Evolutionary conservation across 2,888 invertebrate genomes (phyloP).

Genomic region (Dichetophora obliterata): DNA sequence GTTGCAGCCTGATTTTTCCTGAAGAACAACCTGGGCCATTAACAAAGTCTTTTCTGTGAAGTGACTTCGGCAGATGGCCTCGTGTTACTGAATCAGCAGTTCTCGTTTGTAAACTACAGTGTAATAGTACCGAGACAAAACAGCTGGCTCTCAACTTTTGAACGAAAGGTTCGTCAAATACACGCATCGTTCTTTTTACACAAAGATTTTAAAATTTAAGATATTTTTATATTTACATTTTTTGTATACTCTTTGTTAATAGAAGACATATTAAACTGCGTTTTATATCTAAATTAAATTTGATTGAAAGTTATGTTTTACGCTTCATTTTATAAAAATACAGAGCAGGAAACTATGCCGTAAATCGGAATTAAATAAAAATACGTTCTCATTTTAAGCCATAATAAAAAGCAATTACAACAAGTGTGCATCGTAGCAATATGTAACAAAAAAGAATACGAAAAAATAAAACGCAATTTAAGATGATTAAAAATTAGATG

Average conservation of each 20-base stretch:
- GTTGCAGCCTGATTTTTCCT: no score
- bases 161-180: no score
- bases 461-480: constrained; percentile 27
- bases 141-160: no score
- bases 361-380: constrained; percentile 44
- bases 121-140: no score
- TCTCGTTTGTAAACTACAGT: no score
- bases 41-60: no score
- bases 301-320: constrained; percentile 55
- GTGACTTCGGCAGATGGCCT: no score
- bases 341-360: constrained; percentile 32
- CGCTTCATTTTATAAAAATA: constrained; percentile 46
- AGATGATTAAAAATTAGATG: constrained; percentile 41
- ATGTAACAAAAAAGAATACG: neutral
- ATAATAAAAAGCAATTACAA: constrained; percentile 44
- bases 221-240: no score
- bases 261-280: neutral
- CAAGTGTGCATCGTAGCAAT: constrained; percentile 17
- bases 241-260: neutral
- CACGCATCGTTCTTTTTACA: no score
- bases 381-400: constrained; percentile 45
- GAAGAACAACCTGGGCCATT: no score
- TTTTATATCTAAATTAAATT: constrained; percentile 28
- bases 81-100: no score
- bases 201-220: no score